Conservation (phyloP, 2,888 invertebrate genomes). For the Phyllotreta cruciferae region DNA sequence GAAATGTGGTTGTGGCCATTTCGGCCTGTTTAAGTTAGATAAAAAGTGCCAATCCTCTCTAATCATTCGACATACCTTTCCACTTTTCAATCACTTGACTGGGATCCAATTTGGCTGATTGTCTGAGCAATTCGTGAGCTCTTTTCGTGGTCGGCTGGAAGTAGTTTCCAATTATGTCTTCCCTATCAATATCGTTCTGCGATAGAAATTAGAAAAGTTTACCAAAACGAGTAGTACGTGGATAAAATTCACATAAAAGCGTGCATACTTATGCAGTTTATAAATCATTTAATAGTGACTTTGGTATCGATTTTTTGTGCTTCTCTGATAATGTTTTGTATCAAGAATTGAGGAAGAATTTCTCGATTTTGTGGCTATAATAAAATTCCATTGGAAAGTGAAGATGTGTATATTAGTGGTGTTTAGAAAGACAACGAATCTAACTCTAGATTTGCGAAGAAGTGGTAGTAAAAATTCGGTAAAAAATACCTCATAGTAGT, state of each 20-base stretch:
- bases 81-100: conserved; percentile 64
- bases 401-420: too few relatives aligned
- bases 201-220: too few relatives aligned
- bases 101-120: conserved; percentile 64
- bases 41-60: conserved; percentile 9
- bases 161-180: conserved; percentile 74
- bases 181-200: conserved; percentile 48
- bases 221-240: too few relatives aligned
- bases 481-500: conserved; percentile 37
- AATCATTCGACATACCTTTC: conserved; percentile 58
- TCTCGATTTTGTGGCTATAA: too few relatives aligned
- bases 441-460: neutral
- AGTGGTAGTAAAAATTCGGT: neutral
- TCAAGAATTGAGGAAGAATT: too few relatives aligned
- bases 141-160: conserved; percentile 71
- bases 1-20: conserved; percentile 43
- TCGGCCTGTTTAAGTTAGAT: conserved; percentile 38
- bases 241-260: too few relatives aligned
- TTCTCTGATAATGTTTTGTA: too few relatives aligned
- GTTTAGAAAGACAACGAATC: too few relatives aligned
- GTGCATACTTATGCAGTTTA: too few relatives aligned
- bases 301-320: too few relatives aligned
- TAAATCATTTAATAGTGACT: too few relatives aligned
- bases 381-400: too few relatives aligned
- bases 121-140: conserved; percentile 67